Evolutionary conservation across 2,113 vertebrate genomes (phyloP).

Genomic region (Aegithalos caudatus): DNA sequence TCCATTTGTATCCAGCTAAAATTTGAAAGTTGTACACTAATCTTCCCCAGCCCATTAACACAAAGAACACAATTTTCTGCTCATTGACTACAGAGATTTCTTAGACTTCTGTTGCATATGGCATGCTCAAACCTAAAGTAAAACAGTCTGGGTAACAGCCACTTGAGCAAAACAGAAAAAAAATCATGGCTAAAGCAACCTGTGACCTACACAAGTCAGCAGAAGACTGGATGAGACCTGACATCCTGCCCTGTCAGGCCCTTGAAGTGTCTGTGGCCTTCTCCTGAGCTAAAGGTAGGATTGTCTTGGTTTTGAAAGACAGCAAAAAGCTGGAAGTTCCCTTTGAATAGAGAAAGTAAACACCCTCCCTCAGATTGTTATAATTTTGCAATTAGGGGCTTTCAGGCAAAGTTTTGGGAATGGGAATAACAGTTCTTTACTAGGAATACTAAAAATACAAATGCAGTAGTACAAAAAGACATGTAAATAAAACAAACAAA

Average conservation of each 20-base stretch:
- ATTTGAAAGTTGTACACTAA: background rate
- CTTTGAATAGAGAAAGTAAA: too few relatives aligned
- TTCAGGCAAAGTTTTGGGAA: too few relatives aligned
- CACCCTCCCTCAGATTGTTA: too few relatives aligned
- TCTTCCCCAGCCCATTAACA: fast-evolving
- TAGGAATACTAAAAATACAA: too few relatives aligned
- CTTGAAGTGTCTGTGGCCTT: fast-evolving
- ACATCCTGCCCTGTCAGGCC: background rate
- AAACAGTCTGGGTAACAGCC: background rate
- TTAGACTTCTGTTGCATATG: background rate
- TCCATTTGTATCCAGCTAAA: background rate
- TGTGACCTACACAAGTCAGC: background rate
- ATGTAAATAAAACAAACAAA: too few relatives aligned
- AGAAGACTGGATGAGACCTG: background rate
- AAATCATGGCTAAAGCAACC: background rate
- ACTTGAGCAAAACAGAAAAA: background rate
- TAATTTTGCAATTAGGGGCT: too few relatives aligned
- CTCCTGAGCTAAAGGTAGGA: background rate
- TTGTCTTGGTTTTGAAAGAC: too few relatives aligned
- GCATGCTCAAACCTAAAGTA: background rate
- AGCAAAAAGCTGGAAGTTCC: too few relatives aligned
- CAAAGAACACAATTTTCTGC: background rate
- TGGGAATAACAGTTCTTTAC: too few relatives aligned
- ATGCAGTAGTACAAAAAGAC: too few relatives aligned
- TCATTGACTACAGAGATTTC: background rate